Base-by-base conservation (phyloP, 2,797 vertebrate species). In the Sebastes matsubarae region DNA sequence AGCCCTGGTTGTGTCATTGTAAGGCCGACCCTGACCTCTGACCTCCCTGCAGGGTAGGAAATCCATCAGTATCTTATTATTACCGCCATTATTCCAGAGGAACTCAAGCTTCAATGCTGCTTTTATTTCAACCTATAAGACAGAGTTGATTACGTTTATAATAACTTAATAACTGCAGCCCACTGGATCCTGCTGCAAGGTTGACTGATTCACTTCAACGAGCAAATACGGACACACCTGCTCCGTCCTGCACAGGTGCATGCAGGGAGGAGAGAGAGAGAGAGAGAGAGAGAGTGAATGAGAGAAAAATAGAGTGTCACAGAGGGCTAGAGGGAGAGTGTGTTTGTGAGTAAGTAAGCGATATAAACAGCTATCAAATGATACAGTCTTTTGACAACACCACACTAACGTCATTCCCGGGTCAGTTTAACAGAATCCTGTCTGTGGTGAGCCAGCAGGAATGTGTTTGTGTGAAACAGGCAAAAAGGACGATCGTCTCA, bases 241-340 rank as follows among this genome's bases (percentile, higher is more conserved):
- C 80, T 81, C 24, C 29, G 73, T 24, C 42, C 77, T 68, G 83
- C 77, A 84, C 92, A 93, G 90, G 91, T 94, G 92, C 87, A 88
- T 42, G 46, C 59, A 66, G 58, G 76, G 32, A 3, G 50, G 66
- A 42, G 18, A 14, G 68, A 58, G 65, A 50, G 32, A 34, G 32
- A 34, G 34, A 36, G 34, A 36, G 34, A 25, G 25, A 34, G 32
- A 11, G 34, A 34, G 32, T 36, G 4, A 36, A 25, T 29, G 18
- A 30, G 24, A 27, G 8, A n/a, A 18, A 16, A 16, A 16, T n/a
- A 60, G 32, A 4, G n/a, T 18, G 54, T 52, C 14, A 22, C 59
- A 18, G 25, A 61, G 14, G 32, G 8, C 20, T 3, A 54, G 50
- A 68, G 22, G 10, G 4, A 64, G 24, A 57, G 24, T 5, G 5